A percentile compares a stretch with the other conserved stretches of the same genome.
These are phyloP conservation scores for Columba janthina DNA, from an alignment of 2,113 vertebrate genomes.

Conservation along the genomic window DNA sequence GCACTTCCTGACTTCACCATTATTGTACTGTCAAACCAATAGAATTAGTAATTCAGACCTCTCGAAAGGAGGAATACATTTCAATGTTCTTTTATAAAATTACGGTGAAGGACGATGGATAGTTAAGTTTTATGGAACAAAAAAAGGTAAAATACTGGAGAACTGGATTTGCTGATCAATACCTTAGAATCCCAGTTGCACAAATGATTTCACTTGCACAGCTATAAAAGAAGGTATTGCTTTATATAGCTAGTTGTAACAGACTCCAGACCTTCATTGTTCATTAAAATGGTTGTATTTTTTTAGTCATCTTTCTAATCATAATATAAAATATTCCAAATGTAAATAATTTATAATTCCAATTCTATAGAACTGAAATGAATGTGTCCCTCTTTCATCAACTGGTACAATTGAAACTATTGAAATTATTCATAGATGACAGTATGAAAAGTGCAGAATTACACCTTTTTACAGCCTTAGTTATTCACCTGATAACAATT, in stretches of 20 bases:
- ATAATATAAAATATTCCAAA: background rate
- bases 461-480: background rate
- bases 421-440: background rate
- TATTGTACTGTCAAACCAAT: background rate
- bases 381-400: background rate
- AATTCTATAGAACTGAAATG: background rate
- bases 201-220: background rate
- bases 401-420: background rate
- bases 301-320: background rate
- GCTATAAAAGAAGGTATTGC: background rate
- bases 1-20: background rate
- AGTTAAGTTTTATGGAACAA: background rate
- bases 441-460: background rate
- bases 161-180: background rate
- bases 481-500: background rate
- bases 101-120: background rate
- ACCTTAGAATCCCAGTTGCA: background rate
- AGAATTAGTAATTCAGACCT: conserved; percentile 14
- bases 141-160: background rate
- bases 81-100: background rate
- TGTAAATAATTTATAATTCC: background rate
- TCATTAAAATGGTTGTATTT: background rate
- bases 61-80: background rate
- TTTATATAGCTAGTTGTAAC: background rate
- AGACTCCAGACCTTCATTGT: background rate